These are phyloP conservation scores for cattle (Bos taurus) DNA, from an alignment of 2,113 vertebrate species.

Conservation along the genomic window ARS-UCD2.0 NC_037343.1:42700001-42700500, in stretches of 20 bases:
- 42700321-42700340: neutral
- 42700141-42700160: neutral
- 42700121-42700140: neutral
- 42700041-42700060: neutral
- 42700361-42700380: accelerated
- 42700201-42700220: neutral
- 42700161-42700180: neutral
- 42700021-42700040: neutral
- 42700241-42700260: neutral
- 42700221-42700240: neutral
- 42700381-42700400: accelerated
- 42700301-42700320: neutral
- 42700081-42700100: no score
- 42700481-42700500: neutral
- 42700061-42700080: neutral
- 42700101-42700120: neutral
- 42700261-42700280: neutral
- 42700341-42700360: neutral
- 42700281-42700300: neutral
- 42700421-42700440: accelerated
- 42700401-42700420: neutral
- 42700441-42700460: neutral
- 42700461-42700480: no score
- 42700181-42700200: neutral
- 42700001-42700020: neutral